A percentile compares a stretch with the other conserved stretches of the same genome.
phyloP scores from a whole-genome alignment of 2,113 vertebrate species.

The Grus americana region DNA sequence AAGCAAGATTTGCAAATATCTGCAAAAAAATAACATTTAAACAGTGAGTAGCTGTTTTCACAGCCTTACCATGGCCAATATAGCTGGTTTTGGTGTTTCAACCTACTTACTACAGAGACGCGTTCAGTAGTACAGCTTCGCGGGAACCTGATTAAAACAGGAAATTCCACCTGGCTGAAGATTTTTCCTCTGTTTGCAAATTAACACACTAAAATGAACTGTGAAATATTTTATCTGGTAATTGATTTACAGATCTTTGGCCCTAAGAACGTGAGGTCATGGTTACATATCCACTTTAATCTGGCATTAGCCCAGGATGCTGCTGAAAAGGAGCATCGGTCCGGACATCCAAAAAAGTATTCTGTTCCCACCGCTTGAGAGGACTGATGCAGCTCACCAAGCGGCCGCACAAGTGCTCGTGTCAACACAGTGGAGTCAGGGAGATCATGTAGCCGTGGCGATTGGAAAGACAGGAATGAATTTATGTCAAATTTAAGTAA shows the following conservation, averaged over 20 bases:
- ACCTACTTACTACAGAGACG: neutral
- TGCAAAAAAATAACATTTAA: neutral
- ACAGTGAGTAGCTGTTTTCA: neutral
- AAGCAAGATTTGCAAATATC: neutral
- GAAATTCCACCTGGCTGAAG: neutral
- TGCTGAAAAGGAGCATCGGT: neutral
- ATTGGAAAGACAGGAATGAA: neutral
- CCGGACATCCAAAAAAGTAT: neutral
- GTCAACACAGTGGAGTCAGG: neutral
- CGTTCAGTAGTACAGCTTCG: neutral
- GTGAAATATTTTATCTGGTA: neutral
- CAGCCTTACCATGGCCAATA: neutral
- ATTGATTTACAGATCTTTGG: neutral
- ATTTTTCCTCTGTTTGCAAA: neutral
- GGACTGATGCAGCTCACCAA: neutral
- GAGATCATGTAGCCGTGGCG: fast-evolving
- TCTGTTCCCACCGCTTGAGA: fast-evolving
- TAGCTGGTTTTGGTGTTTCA: neutral
- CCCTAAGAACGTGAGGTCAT: neutral
- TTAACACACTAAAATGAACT: neutral
- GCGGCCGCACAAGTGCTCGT: neutral
- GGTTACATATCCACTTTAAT: neutral
- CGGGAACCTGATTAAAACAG: neutral
- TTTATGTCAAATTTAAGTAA: neutral
- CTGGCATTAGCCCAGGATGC: neutral